Conservation (phyloP, 2,888 invertebrate species). For the Allophyes oxyacanthae region DNA sequence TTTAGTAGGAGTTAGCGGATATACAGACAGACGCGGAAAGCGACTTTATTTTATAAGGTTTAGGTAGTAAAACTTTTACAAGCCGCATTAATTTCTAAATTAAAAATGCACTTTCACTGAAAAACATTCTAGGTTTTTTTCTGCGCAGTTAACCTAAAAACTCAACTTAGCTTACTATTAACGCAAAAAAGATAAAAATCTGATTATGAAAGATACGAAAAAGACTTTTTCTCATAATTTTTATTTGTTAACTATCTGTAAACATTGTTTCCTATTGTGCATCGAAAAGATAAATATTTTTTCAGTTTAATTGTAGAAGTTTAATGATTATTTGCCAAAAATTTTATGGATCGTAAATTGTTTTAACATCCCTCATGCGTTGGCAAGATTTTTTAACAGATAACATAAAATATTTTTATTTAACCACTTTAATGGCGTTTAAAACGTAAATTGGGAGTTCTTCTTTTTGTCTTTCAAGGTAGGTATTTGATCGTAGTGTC, state of each 20-base stretch:
- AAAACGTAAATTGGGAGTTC: slow-evolving; percentile 41
- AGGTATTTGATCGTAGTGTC: slow-evolving; percentile 7
- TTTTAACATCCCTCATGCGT: slow-evolving; percentile 50
- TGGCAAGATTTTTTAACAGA: slow-evolving; percentile 55
- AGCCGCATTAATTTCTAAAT: background rate
- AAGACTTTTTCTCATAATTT: slow-evolving; percentile 8
- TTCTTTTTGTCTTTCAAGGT: slow-evolving; percentile 36
- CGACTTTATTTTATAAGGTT: too few species aligned
- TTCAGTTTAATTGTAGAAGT: slow-evolving; percentile 53
- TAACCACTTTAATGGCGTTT: slow-evolving; percentile 54
- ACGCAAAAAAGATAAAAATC: too few species aligned
- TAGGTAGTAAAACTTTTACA: background rate
- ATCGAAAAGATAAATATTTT: slow-evolving; percentile 41
- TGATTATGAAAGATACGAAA: background rate
- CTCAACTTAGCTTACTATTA: too few species aligned
- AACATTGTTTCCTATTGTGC: slow-evolving; percentile 15
- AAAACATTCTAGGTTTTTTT: too few species aligned
- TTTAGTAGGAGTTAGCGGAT: too few species aligned
- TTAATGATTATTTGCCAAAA: slow-evolving; percentile 59
- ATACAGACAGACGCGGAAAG: too few species aligned
- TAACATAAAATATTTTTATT: slow-evolving; percentile 61
- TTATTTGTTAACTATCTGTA: slow-evolving; percentile 32
- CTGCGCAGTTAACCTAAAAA: too few species aligned
- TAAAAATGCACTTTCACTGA: background rate
- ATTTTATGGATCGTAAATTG: slow-evolving; percentile 62